These are phyloP conservation scores for Acridotheres tristis DNA, from an alignment of 2,797 vertebrate genomes.

Conservation along the genomic window DNA sequence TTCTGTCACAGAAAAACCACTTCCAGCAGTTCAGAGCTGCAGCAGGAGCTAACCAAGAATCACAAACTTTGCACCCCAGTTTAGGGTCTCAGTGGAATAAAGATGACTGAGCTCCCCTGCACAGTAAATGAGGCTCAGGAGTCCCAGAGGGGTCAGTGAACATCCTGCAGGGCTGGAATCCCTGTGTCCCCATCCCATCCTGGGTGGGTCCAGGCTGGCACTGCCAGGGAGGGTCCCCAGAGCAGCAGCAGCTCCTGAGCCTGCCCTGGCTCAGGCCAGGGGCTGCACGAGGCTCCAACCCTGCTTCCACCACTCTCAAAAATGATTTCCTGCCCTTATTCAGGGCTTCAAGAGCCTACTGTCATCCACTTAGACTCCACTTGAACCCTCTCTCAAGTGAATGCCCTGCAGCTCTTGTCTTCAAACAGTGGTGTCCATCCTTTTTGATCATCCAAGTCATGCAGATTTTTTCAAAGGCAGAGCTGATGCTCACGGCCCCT, in stretches of 20 bases:
- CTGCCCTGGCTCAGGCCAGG: background rate
- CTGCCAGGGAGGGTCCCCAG: background rate
- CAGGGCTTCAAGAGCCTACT: background rate
- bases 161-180: background rate
- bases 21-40: background rate
- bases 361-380: conserved; percentile 5
- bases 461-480: conserved; percentile 20
- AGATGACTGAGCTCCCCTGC: background rate
- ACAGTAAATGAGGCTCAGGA: background rate
- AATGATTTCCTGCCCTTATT: background rate
- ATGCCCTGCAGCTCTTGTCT: conserved; percentile 6
- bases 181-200: accelerated
- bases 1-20: background rate
- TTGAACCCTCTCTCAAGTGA: conserved; percentile 2
- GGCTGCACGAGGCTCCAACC: background rate
- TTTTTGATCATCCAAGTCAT: background rate
- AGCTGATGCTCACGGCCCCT: background rate
- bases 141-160: background rate
- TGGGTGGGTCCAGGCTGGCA: background rate
- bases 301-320: background rate
- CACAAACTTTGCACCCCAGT: background rate
- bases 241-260: background rate
- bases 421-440: background rate
- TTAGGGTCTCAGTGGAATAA: no score
- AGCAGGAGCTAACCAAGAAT: accelerated